These are phyloP conservation scores for Salvelinus alpinus DNA, from an alignment of 2,113 vertebrate genomes.

Conservation along the genomic window DNA sequence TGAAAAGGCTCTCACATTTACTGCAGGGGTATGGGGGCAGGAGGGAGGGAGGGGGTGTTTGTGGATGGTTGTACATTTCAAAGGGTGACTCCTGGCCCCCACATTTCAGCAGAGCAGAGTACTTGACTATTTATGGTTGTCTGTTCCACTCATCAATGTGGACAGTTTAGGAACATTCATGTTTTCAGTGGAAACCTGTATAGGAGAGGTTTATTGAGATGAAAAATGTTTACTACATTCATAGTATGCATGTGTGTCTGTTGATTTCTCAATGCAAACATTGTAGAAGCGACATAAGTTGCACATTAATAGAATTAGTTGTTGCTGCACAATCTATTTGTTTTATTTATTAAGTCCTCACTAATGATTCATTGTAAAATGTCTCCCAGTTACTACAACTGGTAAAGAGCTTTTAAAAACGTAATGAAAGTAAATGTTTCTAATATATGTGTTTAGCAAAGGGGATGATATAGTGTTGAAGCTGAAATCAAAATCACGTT, in stretches of 20 bases:
- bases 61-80: slow-evolving; percentile 8
- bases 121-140: slow-evolving; percentile 17
- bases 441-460: too few relatives aligned
- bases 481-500: slow-evolving; percentile 1
- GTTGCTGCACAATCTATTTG: slow-evolving; percentile 2
- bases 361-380: slow-evolving; percentile 11
- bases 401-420: neutral
- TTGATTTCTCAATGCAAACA: slow-evolving; percentile 49
- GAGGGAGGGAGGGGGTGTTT: neutral
- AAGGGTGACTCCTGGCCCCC: neutral
- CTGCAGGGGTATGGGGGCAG: neutral
- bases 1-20: slow-evolving; percentile 48
- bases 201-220: slow-evolving; percentile 38
- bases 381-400: neutral
- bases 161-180: slow-evolving; percentile 46
- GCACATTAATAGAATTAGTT: slow-evolving; percentile 27
- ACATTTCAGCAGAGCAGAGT: slow-evolving; percentile 9
- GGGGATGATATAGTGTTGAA: neutral
- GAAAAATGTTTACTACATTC: slow-evolving; percentile 52
- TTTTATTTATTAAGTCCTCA: neutral
- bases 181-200: slow-evolving; percentile 10
- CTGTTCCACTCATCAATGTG: slow-evolving; percentile 35
- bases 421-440: too few relatives aligned
- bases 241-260: slow-evolving; percentile 52
- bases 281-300: slow-evolving; percentile 43